Evolutionary conservation across 2,888 invertebrate species (phyloP).

Genomic region (Cremastobaeus sp.): DNA sequence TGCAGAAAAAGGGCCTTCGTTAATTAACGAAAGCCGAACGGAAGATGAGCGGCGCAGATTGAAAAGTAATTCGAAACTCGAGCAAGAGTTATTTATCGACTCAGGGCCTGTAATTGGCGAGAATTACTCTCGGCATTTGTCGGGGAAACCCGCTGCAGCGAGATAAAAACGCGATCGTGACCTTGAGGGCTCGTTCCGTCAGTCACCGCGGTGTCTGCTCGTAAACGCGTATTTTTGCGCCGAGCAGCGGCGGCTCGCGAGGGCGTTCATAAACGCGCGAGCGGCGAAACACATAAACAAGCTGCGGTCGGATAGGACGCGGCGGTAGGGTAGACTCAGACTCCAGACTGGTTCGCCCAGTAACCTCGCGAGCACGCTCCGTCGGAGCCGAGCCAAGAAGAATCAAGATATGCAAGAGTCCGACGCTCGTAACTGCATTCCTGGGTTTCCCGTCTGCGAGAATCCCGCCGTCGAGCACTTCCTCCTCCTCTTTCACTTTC

Average conservation of each 20-base stretch:
- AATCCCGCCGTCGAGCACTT: constrained; percentile 36
- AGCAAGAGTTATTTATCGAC: too few species aligned
- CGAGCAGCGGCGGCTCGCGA: constrained; percentile 38
- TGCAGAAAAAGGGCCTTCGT: too few species aligned
- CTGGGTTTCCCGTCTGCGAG: constrained; percentile 55
- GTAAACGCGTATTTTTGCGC: constrained; percentile 52
- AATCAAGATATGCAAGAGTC: constrained; percentile 64
- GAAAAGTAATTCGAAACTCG: too few species aligned
- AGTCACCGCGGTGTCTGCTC: constrained; percentile 35
- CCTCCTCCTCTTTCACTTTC: constrained; percentile 61
- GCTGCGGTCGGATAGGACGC: constrained; percentile 59
- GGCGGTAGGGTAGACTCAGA: too few species aligned
- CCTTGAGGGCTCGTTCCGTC: constrained; percentile 40
- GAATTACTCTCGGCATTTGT: too few species aligned
- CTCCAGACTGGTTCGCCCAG: constrained; percentile 74
- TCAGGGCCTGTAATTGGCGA: too few species aligned
- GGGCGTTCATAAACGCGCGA: constrained; percentile 47
- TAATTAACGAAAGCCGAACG: too few species aligned
- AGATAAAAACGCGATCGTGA: constrained; percentile 36
- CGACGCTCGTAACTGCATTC: constrained; percentile 67
- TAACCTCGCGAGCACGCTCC: constrained; percentile 67
- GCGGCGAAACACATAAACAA: constrained; percentile 62
- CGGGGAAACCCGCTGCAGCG: too few species aligned
- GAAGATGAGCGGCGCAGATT: too few species aligned
- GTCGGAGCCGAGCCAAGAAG: constrained; percentile 59